Base-by-base conservation (phyloP, 2,797 vertebrate species). In the Nasua narica region DNA sequence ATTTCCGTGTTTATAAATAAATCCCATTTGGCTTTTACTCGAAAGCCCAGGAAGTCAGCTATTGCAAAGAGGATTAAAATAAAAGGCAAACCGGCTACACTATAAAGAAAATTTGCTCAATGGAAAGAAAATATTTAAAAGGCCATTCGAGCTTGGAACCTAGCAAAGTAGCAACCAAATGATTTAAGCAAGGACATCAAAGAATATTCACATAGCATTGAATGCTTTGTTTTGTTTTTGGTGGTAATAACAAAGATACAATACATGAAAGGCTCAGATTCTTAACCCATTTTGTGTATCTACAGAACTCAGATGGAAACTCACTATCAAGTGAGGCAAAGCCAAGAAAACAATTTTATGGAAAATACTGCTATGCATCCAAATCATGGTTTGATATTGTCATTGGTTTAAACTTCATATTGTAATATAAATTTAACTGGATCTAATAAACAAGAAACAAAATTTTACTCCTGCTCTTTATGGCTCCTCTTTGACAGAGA, bases 111-210 rank as follows among this genome's bases (percentile, higher is more conserved):
- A 94, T 74, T 96, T 23, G 25, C 16, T 15, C 60, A 93, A 32
- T n/a, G 2, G 46, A 87, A 95, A 85, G 23, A 62, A 94, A 90
- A 81, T 50, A 85, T 54, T 76, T 95, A 48, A 91, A 87, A 93
- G 52, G 8, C 29, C 32, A 93, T 23, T 65, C 2, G 25, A 86
- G 58, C 13, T 62, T 58, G 14, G 32, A 89, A 35, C 7, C 32
- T 89, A 81, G 25, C 13, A 90, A 87, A 91, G 29, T 21, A 50
- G 14, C 72, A 7, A 79, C 43, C 60, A 95, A 93, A 52, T 18
- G 52, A 65, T 29, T 95, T 85, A 87, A 86, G 27, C 16, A 91
- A 96, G 46, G 56, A 78, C n/a, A 65, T 65, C n/a, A 16, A 93
- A 93, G 35, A 46, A 87, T 62, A 95, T 56, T 84, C 35, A 60